Percentiles rank a stretch among this genome's conserved stretches.
phyloP scores from a whole-genome alignment of 2,113 vertebrate genomes.

The Heterotilapia buettikoferi region DNA sequence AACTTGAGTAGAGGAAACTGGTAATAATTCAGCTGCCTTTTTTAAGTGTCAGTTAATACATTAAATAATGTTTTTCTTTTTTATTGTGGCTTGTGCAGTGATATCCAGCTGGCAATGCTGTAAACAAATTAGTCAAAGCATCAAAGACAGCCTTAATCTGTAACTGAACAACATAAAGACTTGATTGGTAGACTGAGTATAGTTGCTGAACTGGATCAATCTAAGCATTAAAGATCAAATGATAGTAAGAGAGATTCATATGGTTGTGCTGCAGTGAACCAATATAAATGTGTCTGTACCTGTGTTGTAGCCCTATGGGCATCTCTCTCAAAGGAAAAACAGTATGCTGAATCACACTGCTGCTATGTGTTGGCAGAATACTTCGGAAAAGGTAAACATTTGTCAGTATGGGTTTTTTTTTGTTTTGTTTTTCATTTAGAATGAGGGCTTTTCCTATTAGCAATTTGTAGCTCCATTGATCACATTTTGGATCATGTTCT shows the following conservation, averaged over 20 bases:
- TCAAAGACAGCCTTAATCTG: background rate
- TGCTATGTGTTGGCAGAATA: background rate
- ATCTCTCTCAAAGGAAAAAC: background rate
- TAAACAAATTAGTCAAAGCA: background rate
- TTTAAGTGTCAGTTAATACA: background rate
- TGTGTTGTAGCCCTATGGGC: background rate
- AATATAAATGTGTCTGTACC: background rate
- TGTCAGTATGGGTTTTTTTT: background rate
- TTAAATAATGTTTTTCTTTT: background rate
- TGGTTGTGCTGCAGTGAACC: background rate
- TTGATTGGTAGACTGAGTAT: background rate
- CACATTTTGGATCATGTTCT: background rate
- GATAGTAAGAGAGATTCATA: background rate
- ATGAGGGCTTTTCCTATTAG: background rate
- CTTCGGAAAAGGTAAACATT: background rate
- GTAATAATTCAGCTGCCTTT: background rate
- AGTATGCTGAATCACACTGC: background rate
- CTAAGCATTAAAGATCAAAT: background rate
- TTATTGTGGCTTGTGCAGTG: background rate
- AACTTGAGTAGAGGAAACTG: background rate
- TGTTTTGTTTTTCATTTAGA: background rate
- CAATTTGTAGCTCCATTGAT: background rate
- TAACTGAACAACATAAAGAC: background rate
- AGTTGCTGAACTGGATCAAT: background rate
- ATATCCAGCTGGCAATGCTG: background rate